A percentile compares a stretch with the other conserved stretches of the same genome.
These are phyloP conservation scores for Drosophila algonquin DNA, from an alignment of 2,888 invertebrate species.

Conservation along the genomic window DNA sequence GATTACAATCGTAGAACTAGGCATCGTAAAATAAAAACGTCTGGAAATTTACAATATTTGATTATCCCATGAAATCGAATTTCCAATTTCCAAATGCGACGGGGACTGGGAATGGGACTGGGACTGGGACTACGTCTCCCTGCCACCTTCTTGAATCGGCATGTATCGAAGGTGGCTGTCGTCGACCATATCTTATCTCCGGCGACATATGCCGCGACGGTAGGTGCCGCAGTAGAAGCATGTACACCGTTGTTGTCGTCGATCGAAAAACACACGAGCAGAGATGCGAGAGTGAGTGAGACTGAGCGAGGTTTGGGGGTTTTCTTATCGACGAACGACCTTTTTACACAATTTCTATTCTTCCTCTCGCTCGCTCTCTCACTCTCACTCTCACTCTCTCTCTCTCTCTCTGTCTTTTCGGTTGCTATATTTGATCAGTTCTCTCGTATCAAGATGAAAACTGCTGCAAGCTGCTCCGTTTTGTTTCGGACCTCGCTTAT, in stretches of 20 bases:
- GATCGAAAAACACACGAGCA: slow-evolving; percentile 46
- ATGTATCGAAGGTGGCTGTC: slow-evolving; percentile 64
- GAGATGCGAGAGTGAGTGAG: not conserved
- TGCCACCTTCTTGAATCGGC: slow-evolving; percentile 61
- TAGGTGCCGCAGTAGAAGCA: slow-evolving; percentile 70
- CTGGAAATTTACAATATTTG: slow-evolving; percentile 66
- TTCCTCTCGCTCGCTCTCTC: slow-evolving; percentile 14
- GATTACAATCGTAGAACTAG: slow-evolving; percentile 16
- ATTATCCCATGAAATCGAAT: slow-evolving; percentile 67
- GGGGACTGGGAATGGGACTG: slow-evolving; percentile 7
- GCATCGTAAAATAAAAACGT: slow-evolving; percentile 14
- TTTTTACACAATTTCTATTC: slow-evolving; percentile 65
- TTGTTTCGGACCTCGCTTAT: slow-evolving; percentile 31
- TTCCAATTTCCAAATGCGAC: slow-evolving; percentile 13
- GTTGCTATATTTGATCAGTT: slow-evolving; percentile 24
- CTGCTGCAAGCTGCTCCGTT: not conserved
- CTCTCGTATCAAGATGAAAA: slow-evolving; percentile 32
- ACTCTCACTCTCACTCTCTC: slow-evolving; percentile 30
- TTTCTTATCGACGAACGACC: slow-evolving; percentile 68
- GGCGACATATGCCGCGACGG: slow-evolving; percentile 37
- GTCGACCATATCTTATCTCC: slow-evolving; percentile 63
- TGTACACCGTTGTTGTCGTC: slow-evolving; percentile 53
- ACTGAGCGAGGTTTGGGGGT: slow-evolving; percentile 38
- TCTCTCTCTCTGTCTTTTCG: slow-evolving; percentile 43
- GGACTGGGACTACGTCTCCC: not conserved